Evolutionary conservation across 1,140 invertebrate species (phyloP).

Genomic region (Macrobrachium rosenbergii): DNA sequence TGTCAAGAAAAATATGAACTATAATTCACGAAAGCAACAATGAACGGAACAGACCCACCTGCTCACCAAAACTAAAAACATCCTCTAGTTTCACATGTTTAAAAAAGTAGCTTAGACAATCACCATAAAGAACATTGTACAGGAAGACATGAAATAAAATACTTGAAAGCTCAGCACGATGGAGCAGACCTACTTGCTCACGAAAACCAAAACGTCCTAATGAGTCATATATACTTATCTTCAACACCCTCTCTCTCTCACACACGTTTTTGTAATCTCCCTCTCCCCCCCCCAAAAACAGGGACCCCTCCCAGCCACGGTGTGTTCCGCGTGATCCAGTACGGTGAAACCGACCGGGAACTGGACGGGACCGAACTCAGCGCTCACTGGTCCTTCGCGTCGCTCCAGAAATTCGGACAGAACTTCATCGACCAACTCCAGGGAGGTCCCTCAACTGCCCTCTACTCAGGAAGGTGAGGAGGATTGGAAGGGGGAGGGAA

Average conservation of each 20-base stretch:
- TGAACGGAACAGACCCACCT: too few species aligned
- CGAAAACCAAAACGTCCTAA: too few species aligned
- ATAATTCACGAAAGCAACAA: too few species aligned
- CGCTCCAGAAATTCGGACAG: slow-evolving; percentile 94
- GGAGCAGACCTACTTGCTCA: too few species aligned
- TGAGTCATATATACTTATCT: neutral
- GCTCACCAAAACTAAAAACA: too few species aligned
- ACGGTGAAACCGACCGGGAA: slow-evolving; percentile 86
- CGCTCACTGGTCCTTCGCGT: slow-evolving; percentile 93
- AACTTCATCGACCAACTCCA: slow-evolving; percentile 89
- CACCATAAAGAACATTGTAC: too few species aligned
- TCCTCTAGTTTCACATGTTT: too few species aligned
- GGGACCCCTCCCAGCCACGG: slow-evolving; percentile 84
- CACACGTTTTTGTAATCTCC: neutral
- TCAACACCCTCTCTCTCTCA: neutral
- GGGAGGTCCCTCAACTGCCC: slow-evolving; percentile 84
- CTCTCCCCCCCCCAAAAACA: slow-evolving; percentile 69
- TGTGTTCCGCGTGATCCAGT: slow-evolving; percentile 93
- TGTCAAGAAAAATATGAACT: too few species aligned
- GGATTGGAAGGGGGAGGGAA: too few species aligned
- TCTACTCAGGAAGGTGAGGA: slow-evolving; percentile 87
- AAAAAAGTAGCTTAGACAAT: too few species aligned
- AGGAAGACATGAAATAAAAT: too few species aligned
- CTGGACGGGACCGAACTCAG: slow-evolving; percentile 92
- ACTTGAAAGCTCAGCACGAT: too few species aligned